phyloP scores from a whole-genome alignment of 1,140 invertebrate species.

The Trachymyrmex cornetzi region DNA sequence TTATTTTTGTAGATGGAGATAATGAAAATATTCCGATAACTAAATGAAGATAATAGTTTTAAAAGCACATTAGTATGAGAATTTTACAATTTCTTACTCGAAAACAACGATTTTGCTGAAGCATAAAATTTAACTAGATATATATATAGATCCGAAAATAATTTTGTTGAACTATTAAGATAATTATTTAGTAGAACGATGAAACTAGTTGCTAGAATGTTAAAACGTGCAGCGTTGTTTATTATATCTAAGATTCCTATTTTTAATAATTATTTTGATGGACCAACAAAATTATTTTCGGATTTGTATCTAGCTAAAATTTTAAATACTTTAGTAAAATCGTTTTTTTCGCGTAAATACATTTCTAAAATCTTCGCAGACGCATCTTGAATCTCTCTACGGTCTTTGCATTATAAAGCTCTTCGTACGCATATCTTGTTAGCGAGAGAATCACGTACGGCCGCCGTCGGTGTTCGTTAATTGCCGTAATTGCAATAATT shows the following conservation, averaged over 20 bases:
- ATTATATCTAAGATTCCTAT: too few species aligned
- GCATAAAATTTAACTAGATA: too few species aligned
- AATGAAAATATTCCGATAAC: background rate
- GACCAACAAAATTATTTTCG: too few species aligned
- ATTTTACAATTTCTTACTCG: background rate
- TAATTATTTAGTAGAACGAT: too few species aligned
- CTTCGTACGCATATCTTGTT: slow-evolving; percentile 56
- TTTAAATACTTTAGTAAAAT: too few species aligned
- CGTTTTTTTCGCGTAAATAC: background rate
- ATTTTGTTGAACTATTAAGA: too few species aligned
- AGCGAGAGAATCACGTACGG: slow-evolving; percentile 48
- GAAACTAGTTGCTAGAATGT: too few species aligned
- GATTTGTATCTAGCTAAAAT: too few species aligned
- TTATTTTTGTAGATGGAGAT: background rate
- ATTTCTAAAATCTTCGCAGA: slow-evolving; percentile 6
- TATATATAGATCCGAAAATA: too few species aligned
- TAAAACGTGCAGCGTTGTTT: too few species aligned
- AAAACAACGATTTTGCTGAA: too few species aligned
- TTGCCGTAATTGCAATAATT: slow-evolving; percentile 71
- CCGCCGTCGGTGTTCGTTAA: slow-evolving; percentile 51
- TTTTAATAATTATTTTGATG: too few species aligned
- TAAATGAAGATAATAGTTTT: background rate
- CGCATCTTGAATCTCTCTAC: slow-evolving; percentile 39
- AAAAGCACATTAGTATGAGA: background rate
- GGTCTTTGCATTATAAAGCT: slow-evolving; percentile 59